Base-by-base conservation (phyloP, 2,797 vertebrate genomes). In the Balearica regulorum region DNA sequence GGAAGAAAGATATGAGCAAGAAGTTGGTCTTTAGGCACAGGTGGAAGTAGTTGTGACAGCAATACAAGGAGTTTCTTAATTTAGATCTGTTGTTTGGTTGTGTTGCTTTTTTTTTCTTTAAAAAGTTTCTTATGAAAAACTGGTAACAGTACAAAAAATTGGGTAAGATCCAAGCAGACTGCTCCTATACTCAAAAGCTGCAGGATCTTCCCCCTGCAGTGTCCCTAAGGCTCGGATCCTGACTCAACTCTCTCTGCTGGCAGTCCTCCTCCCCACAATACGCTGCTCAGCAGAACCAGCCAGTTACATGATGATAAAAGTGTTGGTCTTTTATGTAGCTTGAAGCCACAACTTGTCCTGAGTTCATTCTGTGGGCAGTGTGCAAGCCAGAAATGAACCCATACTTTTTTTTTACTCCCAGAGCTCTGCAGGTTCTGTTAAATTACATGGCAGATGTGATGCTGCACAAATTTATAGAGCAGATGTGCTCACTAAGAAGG, bases 401-500 rank as follows among this genome's bases (percentile, higher is more conserved):
- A 35, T 14, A 6, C 16, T 44, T 16, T 46, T 57, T 35, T 35
- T 22, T 54, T 53, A 17, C 20, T 81, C 58, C 43, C 83, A 55
- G 78, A 60, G 49, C 54, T 78, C 54, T 70, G 75, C 60, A 77
- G 53, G 46, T 70, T 81, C 26, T 49, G 51, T 58, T 87, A 35
- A 82, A 79, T 18, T 44, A 31, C 5, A 1, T 8, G 49, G 41
- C 90, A 97, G 93, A 81, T 78, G 85, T 65, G 76, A 46, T 57
- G 72, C 57, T 90, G 83, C 53, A 61, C 79, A 28, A 48, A 86
- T 83, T 12, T 71, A 57, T 68, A 0, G 10, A 88, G 79, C 84
- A 95, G 89, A 86, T 83, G 87, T 81, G 69, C 60, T 93, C 92
- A n/a, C 57, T 68, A 12, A 46, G 75, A 80, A 87, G 79, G 92